Percentiles rank a stretch among this genome's conserved stretches.
phyloP scores from a whole-genome alignment of 2,113 vertebrate genomes.

The Anoplopoma fimbria region DNA sequence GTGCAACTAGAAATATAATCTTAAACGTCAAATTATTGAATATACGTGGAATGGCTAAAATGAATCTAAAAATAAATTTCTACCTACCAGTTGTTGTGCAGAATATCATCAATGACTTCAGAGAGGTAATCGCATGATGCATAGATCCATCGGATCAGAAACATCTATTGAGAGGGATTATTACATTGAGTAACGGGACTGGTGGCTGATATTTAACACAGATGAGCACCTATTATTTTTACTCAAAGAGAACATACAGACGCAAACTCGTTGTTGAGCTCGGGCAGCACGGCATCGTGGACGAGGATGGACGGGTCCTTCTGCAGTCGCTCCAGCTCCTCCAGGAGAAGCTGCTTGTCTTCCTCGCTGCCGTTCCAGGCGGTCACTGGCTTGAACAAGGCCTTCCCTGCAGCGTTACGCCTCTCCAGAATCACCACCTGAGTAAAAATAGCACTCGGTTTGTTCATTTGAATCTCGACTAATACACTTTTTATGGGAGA shows the following conservation, averaged over 20 bases:
- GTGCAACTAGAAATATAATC: neutral
- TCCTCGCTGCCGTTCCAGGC: slow-evolving; percentile 91
- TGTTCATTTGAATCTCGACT: neutral
- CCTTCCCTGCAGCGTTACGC: slow-evolving; percentile 88
- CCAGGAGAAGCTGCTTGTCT: slow-evolving; percentile 88
- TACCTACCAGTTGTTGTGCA: slow-evolving; percentile 94
- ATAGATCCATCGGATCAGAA: slow-evolving; percentile 94
- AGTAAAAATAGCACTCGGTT: neutral
- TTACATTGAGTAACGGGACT: neutral
- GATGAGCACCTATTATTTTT: neutral
- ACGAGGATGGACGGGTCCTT: slow-evolving; percentile 90
- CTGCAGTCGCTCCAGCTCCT: slow-evolving; percentile 89
- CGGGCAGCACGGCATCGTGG: slow-evolving; percentile 87
- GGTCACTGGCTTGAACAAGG: slow-evolving; percentile 86
- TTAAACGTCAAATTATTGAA: neutral
- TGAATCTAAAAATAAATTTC: neutral
- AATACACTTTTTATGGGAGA: neutral
- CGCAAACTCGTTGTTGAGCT: slow-evolving; percentile 94
- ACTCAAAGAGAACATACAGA: slow-evolving; percentile 83
- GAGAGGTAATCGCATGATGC: slow-evolving; percentile 86
- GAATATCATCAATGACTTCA: slow-evolving; percentile 89
- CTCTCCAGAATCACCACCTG: slow-evolving; percentile 94
- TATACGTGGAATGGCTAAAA: neutral
- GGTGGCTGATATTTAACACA: neutral
- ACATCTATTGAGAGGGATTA: slow-evolving; percentile 82